phyloP scores from a whole-genome alignment of 2,113 vertebrate genomes.

The Archilochus colubris region DNA sequence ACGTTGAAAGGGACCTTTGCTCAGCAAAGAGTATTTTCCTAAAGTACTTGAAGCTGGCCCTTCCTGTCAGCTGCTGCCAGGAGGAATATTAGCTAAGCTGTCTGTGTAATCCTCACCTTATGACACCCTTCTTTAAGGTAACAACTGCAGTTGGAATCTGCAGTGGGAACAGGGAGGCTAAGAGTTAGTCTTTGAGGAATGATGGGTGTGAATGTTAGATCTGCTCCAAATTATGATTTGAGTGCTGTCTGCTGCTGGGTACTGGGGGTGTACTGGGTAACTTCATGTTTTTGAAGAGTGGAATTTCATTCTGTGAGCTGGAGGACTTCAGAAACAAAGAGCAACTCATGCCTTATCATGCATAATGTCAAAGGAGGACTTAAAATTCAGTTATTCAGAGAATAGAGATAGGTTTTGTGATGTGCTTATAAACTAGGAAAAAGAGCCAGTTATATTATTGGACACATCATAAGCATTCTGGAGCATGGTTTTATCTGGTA shows the following conservation, averaged over 20 bases:
- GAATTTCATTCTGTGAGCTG: not conserved
- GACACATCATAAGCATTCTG: not conserved
- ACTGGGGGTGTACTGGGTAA: not conserved
- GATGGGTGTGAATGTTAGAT: not conserved
- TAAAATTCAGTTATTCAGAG: not conserved
- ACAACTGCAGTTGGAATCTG: not conserved
- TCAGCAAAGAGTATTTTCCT: not conserved
- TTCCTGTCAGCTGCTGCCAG: not conserved
- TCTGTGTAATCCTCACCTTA: not conserved
- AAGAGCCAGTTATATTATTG: not conserved
- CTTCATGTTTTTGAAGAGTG: not conserved
- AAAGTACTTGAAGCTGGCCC: not conserved
- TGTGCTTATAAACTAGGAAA: not conserved
- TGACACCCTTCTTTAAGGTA: not conserved
- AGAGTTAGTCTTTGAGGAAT: not conserved
- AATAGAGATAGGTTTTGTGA: not conserved
- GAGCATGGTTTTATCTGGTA: not conserved
- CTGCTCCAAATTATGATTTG: not conserved
- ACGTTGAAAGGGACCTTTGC: not conserved
- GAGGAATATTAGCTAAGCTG: not conserved
- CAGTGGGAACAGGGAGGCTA: not conserved
- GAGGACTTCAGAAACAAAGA: not conserved
- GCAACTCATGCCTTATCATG: not conserved
- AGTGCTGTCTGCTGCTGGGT: not conserved
- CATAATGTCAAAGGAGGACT: not conserved